A percentile compares a stretch with the other conserved stretches of the same genome.
Conservation (phyloP, 2,888 invertebrate genomes). For the Steinernema carpocapsae region DNA sequence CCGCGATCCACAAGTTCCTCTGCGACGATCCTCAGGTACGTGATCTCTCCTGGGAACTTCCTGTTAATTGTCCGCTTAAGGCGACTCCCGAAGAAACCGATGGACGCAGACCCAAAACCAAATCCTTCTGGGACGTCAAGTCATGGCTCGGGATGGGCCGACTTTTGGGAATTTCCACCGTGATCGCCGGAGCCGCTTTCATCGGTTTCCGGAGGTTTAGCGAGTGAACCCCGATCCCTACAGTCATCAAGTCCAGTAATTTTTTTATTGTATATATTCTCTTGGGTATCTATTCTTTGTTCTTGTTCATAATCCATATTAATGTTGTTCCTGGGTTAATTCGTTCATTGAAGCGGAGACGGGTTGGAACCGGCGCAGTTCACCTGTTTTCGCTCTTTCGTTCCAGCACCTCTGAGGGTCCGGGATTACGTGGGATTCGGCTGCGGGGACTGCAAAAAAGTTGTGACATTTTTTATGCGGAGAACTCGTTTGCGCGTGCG, state of each 20-base stretch:
- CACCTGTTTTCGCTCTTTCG: neutral
- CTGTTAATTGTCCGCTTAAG: too few relatives aligned
- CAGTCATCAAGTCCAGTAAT: too few relatives aligned
- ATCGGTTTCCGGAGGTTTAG: constrained; percentile 9
- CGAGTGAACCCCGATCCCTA: neutral
- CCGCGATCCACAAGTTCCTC: constrained; percentile 2
- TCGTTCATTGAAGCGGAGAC: too few relatives aligned
- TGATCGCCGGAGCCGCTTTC: neutral
- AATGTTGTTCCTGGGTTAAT: neutral
- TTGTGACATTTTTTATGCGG: constrained; percentile 28
- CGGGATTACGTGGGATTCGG: neutral
- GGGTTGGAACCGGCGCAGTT: neutral
- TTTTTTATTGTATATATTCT: too few relatives aligned
- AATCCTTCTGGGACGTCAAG: too few relatives aligned
- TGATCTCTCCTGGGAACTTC: too few relatives aligned
- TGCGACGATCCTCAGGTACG: too few relatives aligned
- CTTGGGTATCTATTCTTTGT: neutral
- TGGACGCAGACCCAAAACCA: too few relatives aligned
- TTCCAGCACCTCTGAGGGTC: neutral
- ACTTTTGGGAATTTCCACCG: neutral
- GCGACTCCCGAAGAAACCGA: too few relatives aligned
- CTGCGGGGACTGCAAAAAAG: constrained; percentile 24
- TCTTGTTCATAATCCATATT: neutral
- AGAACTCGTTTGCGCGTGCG: neutral
- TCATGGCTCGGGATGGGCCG: constrained; percentile 12